Evolutionary conservation across 1,140 invertebrate genomes (phyloP).

Genomic region (Euschistus heros): DNA sequence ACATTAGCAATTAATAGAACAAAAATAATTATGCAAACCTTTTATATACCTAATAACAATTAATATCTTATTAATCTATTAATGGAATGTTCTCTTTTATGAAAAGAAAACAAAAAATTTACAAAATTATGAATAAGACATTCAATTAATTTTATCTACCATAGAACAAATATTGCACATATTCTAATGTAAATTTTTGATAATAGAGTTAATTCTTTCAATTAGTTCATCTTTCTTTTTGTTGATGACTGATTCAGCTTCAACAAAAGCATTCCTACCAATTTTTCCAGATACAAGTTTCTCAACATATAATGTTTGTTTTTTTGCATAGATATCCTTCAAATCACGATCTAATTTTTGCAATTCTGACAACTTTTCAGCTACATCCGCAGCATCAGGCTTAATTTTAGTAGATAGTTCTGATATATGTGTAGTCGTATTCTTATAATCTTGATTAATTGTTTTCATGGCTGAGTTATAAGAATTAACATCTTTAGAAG

Average conservation of each 20-base stretch:
- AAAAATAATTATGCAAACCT: no score
- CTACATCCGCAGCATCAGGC: conserved; percentile 48
- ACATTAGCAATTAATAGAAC: no score
- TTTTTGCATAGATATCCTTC: conserved; percentile 41
- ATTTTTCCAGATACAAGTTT: conserved; percentile 57
- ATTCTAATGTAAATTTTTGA: conserved; percentile 39
- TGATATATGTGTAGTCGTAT: conserved; percentile 45
- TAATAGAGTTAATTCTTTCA: conserved; percentile 51
- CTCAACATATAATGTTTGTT: conserved; percentile 47
- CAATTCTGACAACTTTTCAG: conserved; percentile 52
- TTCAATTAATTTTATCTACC: no score
- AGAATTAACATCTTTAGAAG: conserved; percentile 47
- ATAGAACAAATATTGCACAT: neutral
- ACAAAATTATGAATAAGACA: neutral
- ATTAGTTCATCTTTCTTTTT: conserved; percentile 55
- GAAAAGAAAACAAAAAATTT: neutral
- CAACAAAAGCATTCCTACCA: conserved; percentile 50
- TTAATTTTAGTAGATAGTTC: conserved; percentile 49
- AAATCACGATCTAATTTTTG: conserved; percentile 47
- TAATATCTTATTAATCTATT: neutral
- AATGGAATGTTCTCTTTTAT: neutral
- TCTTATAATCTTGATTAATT: conserved; percentile 53
- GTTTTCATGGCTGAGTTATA: conserved; percentile 45
- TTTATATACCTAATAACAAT: no score
- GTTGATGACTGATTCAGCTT: conserved; percentile 44